Conservation (phyloP, 2,888 invertebrate species). For the Corbicula japonica region DNA sequence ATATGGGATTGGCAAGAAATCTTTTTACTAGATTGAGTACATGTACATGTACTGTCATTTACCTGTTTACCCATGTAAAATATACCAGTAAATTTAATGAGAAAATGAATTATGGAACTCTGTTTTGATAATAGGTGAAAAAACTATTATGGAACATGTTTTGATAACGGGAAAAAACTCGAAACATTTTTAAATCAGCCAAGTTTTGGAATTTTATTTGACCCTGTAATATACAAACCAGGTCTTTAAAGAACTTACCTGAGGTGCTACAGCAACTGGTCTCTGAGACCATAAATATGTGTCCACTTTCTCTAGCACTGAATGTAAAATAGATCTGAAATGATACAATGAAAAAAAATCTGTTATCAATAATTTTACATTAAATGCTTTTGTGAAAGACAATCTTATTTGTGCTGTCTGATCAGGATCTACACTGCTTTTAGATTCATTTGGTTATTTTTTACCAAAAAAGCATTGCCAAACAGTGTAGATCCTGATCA, state of each 20-base stretch:
- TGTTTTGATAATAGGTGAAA: background rate
- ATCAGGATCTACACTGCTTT: background rate
- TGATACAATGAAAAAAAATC: background rate
- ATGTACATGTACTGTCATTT: too few species aligned
- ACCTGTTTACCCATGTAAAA: too few species aligned
- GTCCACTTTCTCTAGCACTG: constrained; percentile 81
- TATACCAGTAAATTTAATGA: background rate
- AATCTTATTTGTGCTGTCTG: too few species aligned
- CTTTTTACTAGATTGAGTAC: too few species aligned
- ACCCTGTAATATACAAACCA: background rate
- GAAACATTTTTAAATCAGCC: background rate
- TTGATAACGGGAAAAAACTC: background rate
- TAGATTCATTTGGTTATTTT: background rate
- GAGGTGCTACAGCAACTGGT: constrained; percentile 76
- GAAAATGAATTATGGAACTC: background rate
- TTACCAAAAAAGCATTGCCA: background rate
- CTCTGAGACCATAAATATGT: constrained; percentile 82
- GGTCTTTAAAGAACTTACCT: constrained; percentile 64
- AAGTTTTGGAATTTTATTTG: background rate
- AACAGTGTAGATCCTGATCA: background rate
- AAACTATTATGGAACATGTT: background rate
- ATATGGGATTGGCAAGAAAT: too few species aligned
- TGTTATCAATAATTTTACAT: background rate
- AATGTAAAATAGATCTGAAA: constrained; percentile 78
- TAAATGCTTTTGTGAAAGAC: too few species aligned